Evolutionary conservation across 2,888 invertebrate genomes (phyloP), one percentile per base, ranked within the genome.

Genomic region (Cecidostiba fungosa): DNA sequence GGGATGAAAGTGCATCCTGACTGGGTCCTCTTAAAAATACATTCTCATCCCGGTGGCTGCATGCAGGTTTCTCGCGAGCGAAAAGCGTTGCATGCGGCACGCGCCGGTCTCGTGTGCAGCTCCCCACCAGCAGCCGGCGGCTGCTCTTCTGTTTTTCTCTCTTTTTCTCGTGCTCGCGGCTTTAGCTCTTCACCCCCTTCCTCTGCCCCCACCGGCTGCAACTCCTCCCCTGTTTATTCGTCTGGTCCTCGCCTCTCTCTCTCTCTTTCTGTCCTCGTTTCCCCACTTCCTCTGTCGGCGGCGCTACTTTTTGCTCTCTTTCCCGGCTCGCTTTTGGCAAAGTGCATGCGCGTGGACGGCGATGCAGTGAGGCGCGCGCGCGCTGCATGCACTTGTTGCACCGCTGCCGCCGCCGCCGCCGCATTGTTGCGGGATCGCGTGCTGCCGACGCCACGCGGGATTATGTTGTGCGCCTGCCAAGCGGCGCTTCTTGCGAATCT

Each of bases 61-160:
- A 19, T 14, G 50, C 50, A 50, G 19, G 50, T 50, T 50, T 70
- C 29, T 76, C 47, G 12, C 77, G 76, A 74, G 50, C 77, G 77
- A 77, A 72, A 72, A 77, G 32, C 91, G 92, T 91, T 92, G 92
- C 92, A 92, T 90, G 91, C 90, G 93, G 92, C 93, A 92, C 93
- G 93, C 93, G 93, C 92, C 93, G 89, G 92, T 91, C 93, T 92
- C 92, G 92, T 92, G 91, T 90, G 89, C 90, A 89, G 86, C 89
- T 87, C 89, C 89, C 90, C 90, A 89, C 89, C 90, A 88, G 84
- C 69, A n/a, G n/a, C n/a, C 87, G 77, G 74, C 76, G 74, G 77
- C 69, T 26, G 12, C 36, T 19, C 47, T 43, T 62, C n/a, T 73
- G 12, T 85, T 87, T 73, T 80, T 79, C 85, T 83, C 85, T 84